Evolutionary conservation across 2,797 vertebrate genomes (phyloP), one percentile per base, ranked within the genome.

Genomic region (Onychomys leucogaster): DNA sequence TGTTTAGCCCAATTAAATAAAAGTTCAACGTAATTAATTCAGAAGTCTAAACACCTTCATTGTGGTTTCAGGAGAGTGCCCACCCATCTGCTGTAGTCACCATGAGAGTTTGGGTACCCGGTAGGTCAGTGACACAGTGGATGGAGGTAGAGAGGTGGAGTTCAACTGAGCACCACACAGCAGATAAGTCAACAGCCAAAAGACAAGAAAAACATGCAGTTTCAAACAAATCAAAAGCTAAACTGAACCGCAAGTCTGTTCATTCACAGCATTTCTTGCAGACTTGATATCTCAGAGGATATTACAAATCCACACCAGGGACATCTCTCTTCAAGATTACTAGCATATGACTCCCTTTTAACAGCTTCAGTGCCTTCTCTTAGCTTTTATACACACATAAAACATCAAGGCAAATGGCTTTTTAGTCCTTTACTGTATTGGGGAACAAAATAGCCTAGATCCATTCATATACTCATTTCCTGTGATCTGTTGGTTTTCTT

Each of bases 401-500:
- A 81, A 77, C 41, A 91, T 89, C 3, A 25, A 96, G 52, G 59
- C 93, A 97, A 77, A 86, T 55, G 49, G 71, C 89, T 59, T 85
- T 91, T 81, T 87, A 67, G 89, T 81, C 82, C 96, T 95, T 91
- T 76, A 73, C 19, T 81, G 76, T 67, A 71, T 61, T 89, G 89
- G 32, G 89, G 23, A 96, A 96, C 90, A 97, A 96, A 90, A 71
- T 0, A 88, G 73, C 89, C 88, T 95, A 46, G 59, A 67, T 67
- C 75, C 82, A 76, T 75, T 92, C 94, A 94, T 89, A n/a, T 11
- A 89, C 69, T 52, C 73, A 91, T 89, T 95, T 78, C 75, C 77
- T 87, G 34, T 27, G 34, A 77, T 93, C 69, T 92, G 32, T 57
- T 91, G 37, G 85, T 2, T 90, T 84, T 87, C 61, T 65, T 76